Percentiles rank a stretch among this genome's conserved stretches.
phyloP scores from a whole-genome alignment of 1,140 invertebrate genomes.

The Drosophila lowei region DNA sequence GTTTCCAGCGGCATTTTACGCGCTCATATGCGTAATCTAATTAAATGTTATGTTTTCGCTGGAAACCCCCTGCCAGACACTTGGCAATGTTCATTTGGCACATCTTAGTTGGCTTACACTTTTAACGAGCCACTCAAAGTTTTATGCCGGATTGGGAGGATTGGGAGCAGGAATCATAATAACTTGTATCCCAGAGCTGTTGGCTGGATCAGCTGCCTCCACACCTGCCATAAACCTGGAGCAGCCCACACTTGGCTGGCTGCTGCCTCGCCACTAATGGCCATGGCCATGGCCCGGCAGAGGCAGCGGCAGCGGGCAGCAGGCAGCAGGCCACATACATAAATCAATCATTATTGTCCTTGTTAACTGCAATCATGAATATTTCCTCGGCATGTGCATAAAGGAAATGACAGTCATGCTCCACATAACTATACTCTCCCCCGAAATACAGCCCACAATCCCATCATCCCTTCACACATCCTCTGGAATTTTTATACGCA shows the following conservation, averaged over 20 bases:
- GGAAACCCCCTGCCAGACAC: conserved; percentile 32
- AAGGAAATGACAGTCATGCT: conserved; percentile 79
- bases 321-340: conserved; percentile 42
- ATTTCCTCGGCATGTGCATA: conserved; percentile 68
- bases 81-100: conserved; percentile 9
- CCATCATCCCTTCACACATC: conserved; percentile 36
- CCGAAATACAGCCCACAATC: not conserved
- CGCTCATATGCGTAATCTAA: conserved; percentile 62
- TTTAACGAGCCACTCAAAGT: conserved; percentile 72
- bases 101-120: conserved; percentile 44
- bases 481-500: conserved; percentile 18
- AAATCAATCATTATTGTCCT: conserved; percentile 81
- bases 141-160: conserved; percentile 19
- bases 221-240: conserved; percentile 63
- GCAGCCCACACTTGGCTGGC: conserved; percentile 2
- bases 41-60: conserved; percentile 71
- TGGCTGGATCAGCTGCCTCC: conserved; percentile 9
- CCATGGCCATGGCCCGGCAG: conserved; percentile 9
- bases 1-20: conserved; percentile 22
- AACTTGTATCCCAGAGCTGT: conserved; percentile 49
- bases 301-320: conserved; percentile 18
- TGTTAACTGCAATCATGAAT: conserved; percentile 81
- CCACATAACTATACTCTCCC: conserved; percentile 1
- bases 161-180: conserved; percentile 51
- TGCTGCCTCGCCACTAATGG: conserved; percentile 26